Conservation (phyloP, 2,797 vertebrate genomes). For the Podarcis lilfordi region DNA sequence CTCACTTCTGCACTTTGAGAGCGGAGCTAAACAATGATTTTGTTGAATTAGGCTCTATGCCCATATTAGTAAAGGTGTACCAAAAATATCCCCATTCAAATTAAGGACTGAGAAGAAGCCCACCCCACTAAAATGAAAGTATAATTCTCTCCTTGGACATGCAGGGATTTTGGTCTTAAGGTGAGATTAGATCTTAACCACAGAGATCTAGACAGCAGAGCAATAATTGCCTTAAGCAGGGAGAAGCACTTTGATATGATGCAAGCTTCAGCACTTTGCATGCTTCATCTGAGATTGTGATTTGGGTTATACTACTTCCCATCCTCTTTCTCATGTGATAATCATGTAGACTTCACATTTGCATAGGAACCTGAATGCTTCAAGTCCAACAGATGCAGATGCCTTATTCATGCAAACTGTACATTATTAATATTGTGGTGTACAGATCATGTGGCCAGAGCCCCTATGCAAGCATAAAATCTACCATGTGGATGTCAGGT, state of each 20-base stretch:
- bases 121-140: not conserved
- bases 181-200: not conserved
- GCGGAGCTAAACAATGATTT: not conserved
- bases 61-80: not conserved
- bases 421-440: not conserved
- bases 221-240: not conserved
- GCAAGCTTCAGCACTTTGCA: not conserved
- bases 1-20: not conserved
- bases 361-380: not conserved
- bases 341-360: slow-evolving; percentile 8
- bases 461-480: not conserved
- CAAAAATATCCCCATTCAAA: too few species aligned
- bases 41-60: not conserved
- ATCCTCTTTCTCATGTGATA: not conserved
- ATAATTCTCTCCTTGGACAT: not conserved
- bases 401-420: not conserved
- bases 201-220: not conserved
- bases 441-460: not conserved
- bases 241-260: not conserved
- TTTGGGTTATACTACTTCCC: not conserved
- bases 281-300: not conserved
- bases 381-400: not conserved
- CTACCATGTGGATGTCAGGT: not conserved
- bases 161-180: not conserved
- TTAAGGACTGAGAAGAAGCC: not conserved